Evolutionary conservation across 2,113 vertebrate genomes (phyloP).

Genomic region (Mirounga angustirostris): DNA sequence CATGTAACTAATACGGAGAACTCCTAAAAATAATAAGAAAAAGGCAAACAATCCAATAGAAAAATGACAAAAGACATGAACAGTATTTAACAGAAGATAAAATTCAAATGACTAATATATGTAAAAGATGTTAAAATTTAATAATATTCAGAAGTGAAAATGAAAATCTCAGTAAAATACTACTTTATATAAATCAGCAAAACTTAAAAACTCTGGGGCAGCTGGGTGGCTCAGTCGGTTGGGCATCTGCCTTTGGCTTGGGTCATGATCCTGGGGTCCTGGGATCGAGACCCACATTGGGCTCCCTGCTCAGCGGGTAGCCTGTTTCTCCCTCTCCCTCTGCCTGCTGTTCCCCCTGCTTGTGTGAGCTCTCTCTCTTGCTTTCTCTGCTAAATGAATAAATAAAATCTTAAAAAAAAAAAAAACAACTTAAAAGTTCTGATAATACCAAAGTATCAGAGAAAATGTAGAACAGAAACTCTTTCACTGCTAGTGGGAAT

Average conservation of each 20-base stretch:
- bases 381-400: too few relatives aligned
- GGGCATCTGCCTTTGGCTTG: too few relatives aligned
- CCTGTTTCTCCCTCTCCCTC: too few relatives aligned
- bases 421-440: constrained; percentile 20
- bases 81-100: constrained; percentile 1
- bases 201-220: neutral
- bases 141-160: constrained; percentile 21
- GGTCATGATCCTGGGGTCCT: too few relatives aligned
- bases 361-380: too few relatives aligned
- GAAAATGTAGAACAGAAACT: neutral
- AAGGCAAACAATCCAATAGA: neutral
- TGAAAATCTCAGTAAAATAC: neutral
- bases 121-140: neutral
- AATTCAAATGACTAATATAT: neutral
- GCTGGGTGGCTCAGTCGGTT: too few relatives aligned
- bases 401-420: too few relatives aligned
- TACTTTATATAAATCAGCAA: constrained; percentile 10
- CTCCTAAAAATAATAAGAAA: neutral
- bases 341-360: too few relatives aligned
- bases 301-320: too few relatives aligned
- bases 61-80: constrained; percentile 34
- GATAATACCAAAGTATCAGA: neutral
- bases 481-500: neutral
- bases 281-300: too few relatives aligned
- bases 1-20: neutral